These are phyloP conservation scores for Octopus sinensis DNA, from an alignment of 1,140 invertebrate genomes.

Conservation along the genomic window DNA sequence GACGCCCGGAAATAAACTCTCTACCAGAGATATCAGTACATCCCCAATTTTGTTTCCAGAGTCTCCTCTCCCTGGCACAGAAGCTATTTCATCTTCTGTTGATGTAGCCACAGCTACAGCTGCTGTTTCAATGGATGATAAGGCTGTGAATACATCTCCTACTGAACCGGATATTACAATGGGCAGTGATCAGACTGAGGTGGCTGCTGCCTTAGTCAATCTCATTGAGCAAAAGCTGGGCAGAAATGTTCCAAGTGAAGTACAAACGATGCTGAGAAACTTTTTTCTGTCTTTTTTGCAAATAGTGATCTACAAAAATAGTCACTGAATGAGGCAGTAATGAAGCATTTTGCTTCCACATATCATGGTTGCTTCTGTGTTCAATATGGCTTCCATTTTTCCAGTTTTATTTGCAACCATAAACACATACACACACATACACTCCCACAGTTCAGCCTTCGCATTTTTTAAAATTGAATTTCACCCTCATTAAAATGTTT, in stretches of 20 bases:
- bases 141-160: background rate
- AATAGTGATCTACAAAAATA: slow-evolving; percentile 16
- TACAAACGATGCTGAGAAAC: slow-evolving; percentile 23
- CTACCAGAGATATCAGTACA: background rate
- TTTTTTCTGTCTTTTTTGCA: slow-evolving; percentile 20
- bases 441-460: no score
- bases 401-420: no score
- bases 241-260: slow-evolving; percentile 22
- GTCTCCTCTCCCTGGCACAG: background rate
- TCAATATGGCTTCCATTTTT: no score
- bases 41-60: background rate
- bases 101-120: slow-evolving; percentile 10
- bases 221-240: slow-evolving; percentile 25
- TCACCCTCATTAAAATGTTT: no score
- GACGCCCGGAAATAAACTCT: background rate
- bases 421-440: no score
- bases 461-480: no score
- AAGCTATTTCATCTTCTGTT: background rate
- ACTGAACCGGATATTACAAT: background rate
- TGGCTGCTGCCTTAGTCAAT: slow-evolving; percentile 26
- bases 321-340: slow-evolving; percentile 5
- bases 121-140: slow-evolving; percentile 12
- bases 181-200: slow-evolving; percentile 17
- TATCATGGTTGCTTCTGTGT: no score
- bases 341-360: slow-evolving; percentile 27